Evolutionary conservation across 2,888 invertebrate species (phyloP).

Genomic region (Rhodophaea formosa): DNA sequence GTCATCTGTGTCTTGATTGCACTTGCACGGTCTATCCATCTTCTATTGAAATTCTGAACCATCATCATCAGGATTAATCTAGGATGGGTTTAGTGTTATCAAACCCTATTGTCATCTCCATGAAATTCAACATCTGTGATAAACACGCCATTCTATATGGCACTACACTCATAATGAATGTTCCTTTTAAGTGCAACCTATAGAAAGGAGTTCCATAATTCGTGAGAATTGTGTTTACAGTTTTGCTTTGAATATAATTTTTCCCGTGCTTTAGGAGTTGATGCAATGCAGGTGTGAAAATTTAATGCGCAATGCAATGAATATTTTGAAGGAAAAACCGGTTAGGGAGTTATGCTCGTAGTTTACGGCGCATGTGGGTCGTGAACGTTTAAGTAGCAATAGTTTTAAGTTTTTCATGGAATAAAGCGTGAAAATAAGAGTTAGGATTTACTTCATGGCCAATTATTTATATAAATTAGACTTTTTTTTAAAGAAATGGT

Average conservation of each 20-base stretch:
- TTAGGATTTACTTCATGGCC: too few species aligned
- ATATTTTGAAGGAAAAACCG: conserved; percentile 11
- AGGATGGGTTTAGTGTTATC: too few species aligned
- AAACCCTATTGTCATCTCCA: neutral
- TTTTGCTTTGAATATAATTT: conserved; percentile 16
- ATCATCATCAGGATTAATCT: too few species aligned
- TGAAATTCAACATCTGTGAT: neutral
- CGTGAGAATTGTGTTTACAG: conserved; percentile 14
- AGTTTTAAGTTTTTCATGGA: neutral
- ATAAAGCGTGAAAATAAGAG: neutral
- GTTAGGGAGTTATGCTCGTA: neutral
- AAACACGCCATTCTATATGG: conserved; percentile 20
- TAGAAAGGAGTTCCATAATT: conserved; percentile 14
- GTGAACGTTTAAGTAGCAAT: conserved; percentile 6
- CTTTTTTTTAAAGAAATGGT: too few species aligned
- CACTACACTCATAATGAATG: conserved; percentile 13
- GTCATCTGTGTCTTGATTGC: too few species aligned
- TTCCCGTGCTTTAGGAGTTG: conserved; percentile 14
- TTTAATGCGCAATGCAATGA: conserved; percentile 8
- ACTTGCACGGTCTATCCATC: too few species aligned
- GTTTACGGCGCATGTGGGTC: conserved; percentile 3
- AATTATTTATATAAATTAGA: too few species aligned
- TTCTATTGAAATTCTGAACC: too few species aligned
- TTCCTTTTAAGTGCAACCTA: conserved; percentile 16
- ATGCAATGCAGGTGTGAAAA: conserved; percentile 15